These are phyloP conservation scores for Drosophila saltans DNA, from an alignment of 1,140 invertebrate genomes.

Conservation along the genomic window DNA sequence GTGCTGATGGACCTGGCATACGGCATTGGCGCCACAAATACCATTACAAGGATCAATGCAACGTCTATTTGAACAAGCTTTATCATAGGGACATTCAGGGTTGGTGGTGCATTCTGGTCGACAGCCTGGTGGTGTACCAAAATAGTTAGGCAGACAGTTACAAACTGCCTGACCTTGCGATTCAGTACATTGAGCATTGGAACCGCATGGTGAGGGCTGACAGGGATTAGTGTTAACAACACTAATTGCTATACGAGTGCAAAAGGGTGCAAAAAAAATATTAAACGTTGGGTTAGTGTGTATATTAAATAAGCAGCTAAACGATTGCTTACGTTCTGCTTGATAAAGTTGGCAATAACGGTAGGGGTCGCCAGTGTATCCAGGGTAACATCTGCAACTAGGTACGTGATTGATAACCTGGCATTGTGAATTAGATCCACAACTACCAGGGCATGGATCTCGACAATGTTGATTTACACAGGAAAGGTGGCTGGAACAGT, in stretches of 20 bases:
- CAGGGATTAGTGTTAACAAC: constrained; percentile 84
- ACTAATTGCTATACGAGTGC: constrained; percentile 62
- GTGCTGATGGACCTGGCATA: constrained; percentile 92
- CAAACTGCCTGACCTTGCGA: constrained; percentile 87
- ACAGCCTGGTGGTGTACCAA: constrained; percentile 88
- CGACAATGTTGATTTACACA: constrained; percentile 91
- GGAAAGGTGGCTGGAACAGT: constrained; percentile 89
- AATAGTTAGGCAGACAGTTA: constrained; percentile 88
- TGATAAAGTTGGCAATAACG: constrained; percentile 79
- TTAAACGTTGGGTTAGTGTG: constrained; percentile 72
- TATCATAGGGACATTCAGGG: constrained; percentile 90
- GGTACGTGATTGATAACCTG: constrained; percentile 91
- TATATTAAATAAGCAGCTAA: constrained; percentile 43
- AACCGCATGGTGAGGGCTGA: constrained; percentile 89
- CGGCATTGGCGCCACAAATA: constrained; percentile 92
- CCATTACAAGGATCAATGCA: constrained; percentile 92
- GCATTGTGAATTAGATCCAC: constrained; percentile 91
- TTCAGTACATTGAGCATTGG: constrained; percentile 88
- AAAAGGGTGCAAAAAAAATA: constrained; percentile 35
- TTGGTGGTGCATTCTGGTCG: constrained; percentile 95
- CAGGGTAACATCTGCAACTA: constrained; percentile 88
- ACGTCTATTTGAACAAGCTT: constrained; percentile 90
- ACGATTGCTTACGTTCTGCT: constrained; percentile 83
- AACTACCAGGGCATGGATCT: constrained; percentile 91
- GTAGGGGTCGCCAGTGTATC: constrained; percentile 91